Percentiles rank a stretch among this genome's conserved stretches.
These are phyloP conservation scores for Etia nguti DNA, from an alignment of 2,113 vertebrate species.

Conservation along the genomic window DNA sequence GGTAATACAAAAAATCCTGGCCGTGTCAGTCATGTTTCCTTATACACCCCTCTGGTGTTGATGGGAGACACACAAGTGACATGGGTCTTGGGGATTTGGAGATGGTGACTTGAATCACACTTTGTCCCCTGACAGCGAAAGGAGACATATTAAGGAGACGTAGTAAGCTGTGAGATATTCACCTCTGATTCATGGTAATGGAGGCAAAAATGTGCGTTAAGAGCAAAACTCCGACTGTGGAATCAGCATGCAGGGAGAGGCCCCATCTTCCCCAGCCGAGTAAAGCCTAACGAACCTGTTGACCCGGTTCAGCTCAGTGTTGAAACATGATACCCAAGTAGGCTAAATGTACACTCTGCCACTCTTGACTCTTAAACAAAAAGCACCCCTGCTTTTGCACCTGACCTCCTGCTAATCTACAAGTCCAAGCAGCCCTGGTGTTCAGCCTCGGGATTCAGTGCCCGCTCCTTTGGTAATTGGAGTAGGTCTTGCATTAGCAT, in stretches of 20 bases:
- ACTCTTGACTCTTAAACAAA: slow-evolving; percentile 51
- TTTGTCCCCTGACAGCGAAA: background rate
- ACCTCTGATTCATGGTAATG: slow-evolving; percentile 20
- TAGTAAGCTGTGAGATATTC: background rate
- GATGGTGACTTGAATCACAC: background rate
- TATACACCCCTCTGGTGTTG: background rate
- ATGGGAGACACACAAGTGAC: background rate
- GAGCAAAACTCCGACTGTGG: slow-evolving; percentile 11
- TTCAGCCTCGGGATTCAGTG: background rate
- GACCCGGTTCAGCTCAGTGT: slow-evolving; percentile 49
- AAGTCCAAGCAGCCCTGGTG: slow-evolving; percentile 29
- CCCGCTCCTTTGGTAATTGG: slow-evolving; percentile 31
- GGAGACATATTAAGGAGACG: background rate
- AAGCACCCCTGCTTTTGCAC: slow-evolving; percentile 24
- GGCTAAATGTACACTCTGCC: slow-evolving; percentile 43
- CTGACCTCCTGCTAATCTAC: slow-evolving; percentile 52
- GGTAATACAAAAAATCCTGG: background rate
- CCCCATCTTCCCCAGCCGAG: slow-evolving; percentile 5
- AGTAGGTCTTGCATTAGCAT: slow-evolving; percentile 18
- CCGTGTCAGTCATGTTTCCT: background rate
- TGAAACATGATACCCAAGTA: slow-evolving; percentile 49
- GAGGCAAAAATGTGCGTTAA: slow-evolving; percentile 34
- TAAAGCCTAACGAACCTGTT: slow-evolving; percentile 48
- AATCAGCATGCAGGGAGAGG: slow-evolving; percentile 47
- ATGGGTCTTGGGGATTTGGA: background rate